Percentiles rank a stretch among this genome's conserved stretches.
Evolutionary conservation across 2,113 vertebrate species (phyloP).

Genomic region (Corythaeola cristata): DNA sequence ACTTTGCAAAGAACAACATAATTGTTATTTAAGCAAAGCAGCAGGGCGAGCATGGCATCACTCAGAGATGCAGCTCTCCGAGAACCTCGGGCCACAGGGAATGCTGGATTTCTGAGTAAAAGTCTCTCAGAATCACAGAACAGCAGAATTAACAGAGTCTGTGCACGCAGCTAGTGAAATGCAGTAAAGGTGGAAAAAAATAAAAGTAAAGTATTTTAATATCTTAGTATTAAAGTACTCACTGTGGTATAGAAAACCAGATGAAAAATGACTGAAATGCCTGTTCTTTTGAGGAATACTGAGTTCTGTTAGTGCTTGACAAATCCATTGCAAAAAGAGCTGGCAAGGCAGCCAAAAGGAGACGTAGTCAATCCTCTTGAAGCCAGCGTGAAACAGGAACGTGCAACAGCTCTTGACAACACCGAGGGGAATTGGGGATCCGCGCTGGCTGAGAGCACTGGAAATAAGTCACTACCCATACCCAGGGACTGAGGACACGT

Average conservation of each 20-base stretch:
- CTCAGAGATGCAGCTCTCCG: not conserved
- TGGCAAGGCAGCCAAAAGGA: not conserved
- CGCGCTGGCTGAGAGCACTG: fast-evolving
- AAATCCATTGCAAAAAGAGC: not conserved
- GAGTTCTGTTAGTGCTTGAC: not conserved
- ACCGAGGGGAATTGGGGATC: fast-evolving
- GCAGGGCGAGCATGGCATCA: fast-evolving
- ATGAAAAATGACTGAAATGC: not conserved
- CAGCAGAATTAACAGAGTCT: not conserved
- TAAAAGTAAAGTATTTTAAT: not conserved
- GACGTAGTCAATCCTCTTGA: not conserved
- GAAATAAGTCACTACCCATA: fast-evolving
- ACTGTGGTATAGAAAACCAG: not conserved
- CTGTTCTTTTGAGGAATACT: not conserved
- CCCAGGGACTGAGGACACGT: fast-evolving
- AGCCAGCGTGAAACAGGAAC: not conserved
- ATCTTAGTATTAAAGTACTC: not conserved
- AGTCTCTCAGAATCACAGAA: not conserved
- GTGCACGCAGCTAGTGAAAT: not conserved
- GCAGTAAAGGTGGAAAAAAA: not conserved
- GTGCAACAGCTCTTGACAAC: not conserved
- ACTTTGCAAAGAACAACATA: not conserved
- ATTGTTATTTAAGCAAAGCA: not conserved
- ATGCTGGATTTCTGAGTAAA: not conserved
- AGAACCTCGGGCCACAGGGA: not conserved